A percentile compares a stretch with the other conserved stretches of the same genome.
Conservation (phyloP, 30 jellyfish, hydroid and myxozoan species). For the Pelagia noctiluca region DNA sequence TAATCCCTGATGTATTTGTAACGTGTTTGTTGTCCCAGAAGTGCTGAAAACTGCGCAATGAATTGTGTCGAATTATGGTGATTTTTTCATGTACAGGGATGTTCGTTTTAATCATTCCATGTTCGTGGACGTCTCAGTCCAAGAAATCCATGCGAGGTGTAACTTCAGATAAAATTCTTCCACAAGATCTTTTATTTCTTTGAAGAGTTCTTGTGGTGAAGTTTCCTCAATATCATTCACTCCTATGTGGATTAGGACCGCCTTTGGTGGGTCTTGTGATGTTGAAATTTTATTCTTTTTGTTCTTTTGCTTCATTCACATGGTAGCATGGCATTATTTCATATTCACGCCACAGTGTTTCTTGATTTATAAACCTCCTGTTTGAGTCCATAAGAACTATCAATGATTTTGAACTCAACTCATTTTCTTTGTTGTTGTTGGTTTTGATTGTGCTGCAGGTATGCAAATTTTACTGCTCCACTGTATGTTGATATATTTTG, state of each 20-base stretch:
- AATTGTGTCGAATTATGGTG: neutral
- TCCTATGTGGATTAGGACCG: neutral
- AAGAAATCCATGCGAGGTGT: neutral
- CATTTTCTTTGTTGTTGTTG: conserved; percentile 23
- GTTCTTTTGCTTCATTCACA: too few relatives aligned
- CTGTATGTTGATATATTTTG: neutral
- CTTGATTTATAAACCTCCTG: neutral
- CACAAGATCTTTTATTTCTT: neutral
- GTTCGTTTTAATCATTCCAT: neutral
- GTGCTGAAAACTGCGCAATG: neutral
- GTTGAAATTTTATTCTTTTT: neutral
- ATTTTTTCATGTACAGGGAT: neutral
- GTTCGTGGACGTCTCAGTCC: neutral
- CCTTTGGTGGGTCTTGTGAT: neutral
- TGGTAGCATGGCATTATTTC: neutral
- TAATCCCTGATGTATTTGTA: neutral
- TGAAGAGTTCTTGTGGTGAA: neutral
- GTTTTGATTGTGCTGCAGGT: conserved; percentile 16
- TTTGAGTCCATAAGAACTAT: neutral
- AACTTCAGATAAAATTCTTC: neutral
- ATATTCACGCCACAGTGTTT: neutral
- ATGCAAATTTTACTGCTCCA: conserved; percentile 22
- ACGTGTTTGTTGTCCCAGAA: neutral
- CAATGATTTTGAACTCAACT: neutral
- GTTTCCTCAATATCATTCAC: neutral